Evolutionary conservation across 2,113 vertebrate genomes (phyloP), one percentile per base, ranked within the genome.

Genomic region (Cyanistes caeruleus): DNA sequence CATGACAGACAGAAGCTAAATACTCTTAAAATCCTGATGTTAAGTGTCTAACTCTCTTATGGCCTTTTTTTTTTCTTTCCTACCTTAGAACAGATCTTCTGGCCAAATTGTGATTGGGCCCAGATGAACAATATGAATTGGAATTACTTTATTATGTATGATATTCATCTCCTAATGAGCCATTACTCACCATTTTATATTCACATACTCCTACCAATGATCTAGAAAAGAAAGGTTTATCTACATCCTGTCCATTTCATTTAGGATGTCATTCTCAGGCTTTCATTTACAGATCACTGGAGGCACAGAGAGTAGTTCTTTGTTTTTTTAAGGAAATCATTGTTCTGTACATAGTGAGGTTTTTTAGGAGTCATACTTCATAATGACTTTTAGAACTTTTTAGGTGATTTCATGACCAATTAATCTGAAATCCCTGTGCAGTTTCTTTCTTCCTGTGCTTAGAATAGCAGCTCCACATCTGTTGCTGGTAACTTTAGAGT

Each of bases 41-140:
- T 80, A 86, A 73, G 67, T 80, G 19, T 39, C 15, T 56, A 80
- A 84, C 37, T 90, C 76, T 69, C 23, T 67, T 70, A 70, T 19
- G 5, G 27, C 28, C 2, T 25, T 84, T 91, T 90, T 81, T 62
- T 70, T 87, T 72, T 3, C 64, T 90, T 85, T 64, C 22, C 14
- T 69, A 28, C 44, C 76, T 80, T 69, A 84, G 79, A 83, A 77
- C 52, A 89, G 74, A 94, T 93, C 63, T 95, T 82, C 88, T 90
- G 64, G 84, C 92, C 88, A 94, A 92, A 84, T 39, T 84, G n/a
- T 92, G 73, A 96, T 94, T 94, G 83, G 83, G 49, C 95, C 90
- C 96, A 94, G 76, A 94, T 96, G 95, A 75, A 90, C 52, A 84
- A 84, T 96, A 76, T 87, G 95, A 95, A 96, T 96, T 64, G 41